Conservation (phyloP, 2,888 invertebrate genomes). For the Acholoe squamosa region DNA sequence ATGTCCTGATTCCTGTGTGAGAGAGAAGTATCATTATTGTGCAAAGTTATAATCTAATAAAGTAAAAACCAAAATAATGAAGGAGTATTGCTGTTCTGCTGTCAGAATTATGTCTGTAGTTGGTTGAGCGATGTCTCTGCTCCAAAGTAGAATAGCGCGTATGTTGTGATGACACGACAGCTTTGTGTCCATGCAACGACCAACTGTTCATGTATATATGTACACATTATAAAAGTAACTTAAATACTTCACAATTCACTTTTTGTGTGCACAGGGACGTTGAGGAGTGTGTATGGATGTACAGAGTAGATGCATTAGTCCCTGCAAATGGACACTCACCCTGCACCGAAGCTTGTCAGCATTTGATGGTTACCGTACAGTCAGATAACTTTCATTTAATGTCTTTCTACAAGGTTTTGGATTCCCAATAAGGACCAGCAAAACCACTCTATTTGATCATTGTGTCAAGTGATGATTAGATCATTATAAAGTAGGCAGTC, state of each 20-base stretch:
- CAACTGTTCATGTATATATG: neutral
- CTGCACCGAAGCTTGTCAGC: constrained; percentile 41
- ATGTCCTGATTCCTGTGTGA: neutral
- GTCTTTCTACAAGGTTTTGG: neutral
- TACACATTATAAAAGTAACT: neutral
- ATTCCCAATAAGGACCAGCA: neutral
- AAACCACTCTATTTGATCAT: constrained; percentile 25
- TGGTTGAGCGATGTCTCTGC: too few species aligned
- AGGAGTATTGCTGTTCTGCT: neutral
- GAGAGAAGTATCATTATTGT: constrained; percentile 8
- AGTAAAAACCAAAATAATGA: constrained; percentile 25
- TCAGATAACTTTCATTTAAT: constrained; percentile 4
- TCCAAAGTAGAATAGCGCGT: neutral
- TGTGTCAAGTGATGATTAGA: constrained; percentile 53
- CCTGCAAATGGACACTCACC: neutral
- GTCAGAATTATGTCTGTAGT: neutral
- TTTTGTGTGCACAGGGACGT: neutral
- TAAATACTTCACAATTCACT: constrained; percentile 28
- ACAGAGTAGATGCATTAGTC: constrained; percentile 34
- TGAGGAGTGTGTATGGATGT: constrained; percentile 13
- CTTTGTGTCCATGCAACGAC: neutral
- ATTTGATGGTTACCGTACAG: neutral
- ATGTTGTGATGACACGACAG: constrained; percentile 39
- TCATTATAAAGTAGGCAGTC: constrained; percentile 31
- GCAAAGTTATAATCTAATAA: neutral